phyloP scores from a whole-genome alignment of 2,113 vertebrate genomes.

The Neotragus pygmaeus region DNA sequence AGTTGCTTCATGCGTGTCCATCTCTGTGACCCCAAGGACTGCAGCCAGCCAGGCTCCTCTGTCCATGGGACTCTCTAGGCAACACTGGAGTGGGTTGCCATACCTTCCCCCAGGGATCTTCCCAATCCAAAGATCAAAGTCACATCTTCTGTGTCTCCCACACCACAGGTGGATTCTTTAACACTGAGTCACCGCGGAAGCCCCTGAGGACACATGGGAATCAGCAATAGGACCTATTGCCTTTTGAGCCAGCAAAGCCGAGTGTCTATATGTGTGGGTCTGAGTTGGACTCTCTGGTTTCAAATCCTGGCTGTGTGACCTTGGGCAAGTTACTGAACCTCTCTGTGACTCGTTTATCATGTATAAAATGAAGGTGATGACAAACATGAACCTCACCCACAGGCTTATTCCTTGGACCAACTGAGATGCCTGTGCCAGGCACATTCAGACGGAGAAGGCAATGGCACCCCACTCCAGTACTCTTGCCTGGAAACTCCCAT shows the following conservation, averaged over 20 bases:
- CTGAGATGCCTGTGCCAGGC: background rate
- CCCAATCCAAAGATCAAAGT: background rate
- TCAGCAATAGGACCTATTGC: background rate
- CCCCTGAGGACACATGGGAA: background rate
- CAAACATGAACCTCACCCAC: background rate
- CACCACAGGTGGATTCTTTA: background rate
- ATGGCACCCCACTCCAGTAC: too few relatives aligned
- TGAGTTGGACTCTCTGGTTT: background rate
- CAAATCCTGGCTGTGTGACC: background rate
- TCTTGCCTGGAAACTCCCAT: too few relatives aligned
- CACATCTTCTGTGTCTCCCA: background rate
- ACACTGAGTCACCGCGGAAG: background rate
- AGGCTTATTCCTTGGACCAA: background rate
- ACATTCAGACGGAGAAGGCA: too few relatives aligned
- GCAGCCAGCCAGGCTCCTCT: background rate
- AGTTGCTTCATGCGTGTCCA: background rate
- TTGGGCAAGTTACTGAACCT: background rate
- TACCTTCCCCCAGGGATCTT: background rate
- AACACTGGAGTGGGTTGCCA: background rate
- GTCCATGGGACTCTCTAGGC: background rate
- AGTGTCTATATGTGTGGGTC: background rate
- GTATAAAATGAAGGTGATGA: background rate
- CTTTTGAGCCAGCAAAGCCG: background rate
- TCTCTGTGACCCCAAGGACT: background rate
- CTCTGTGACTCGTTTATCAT: background rate